Conservation (phyloP, 2,888 invertebrate genomes). For the Morpho achilles region DNA sequence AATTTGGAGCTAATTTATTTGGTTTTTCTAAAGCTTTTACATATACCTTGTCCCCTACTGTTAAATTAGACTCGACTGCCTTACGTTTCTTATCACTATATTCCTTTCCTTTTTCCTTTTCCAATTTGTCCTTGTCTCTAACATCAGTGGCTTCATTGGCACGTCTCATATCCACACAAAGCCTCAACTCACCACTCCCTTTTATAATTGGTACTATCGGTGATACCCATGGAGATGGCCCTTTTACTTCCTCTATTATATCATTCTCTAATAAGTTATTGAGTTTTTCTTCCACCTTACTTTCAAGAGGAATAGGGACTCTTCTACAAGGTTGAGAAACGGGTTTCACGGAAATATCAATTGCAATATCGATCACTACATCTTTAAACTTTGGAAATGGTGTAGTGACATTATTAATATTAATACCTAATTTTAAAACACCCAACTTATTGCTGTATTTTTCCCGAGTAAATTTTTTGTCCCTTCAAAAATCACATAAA, state of each 20-base stretch:
- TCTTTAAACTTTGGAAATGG: constrained; percentile 28
- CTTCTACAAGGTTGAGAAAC: constrained; percentile 25
- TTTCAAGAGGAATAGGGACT: constrained; percentile 26
- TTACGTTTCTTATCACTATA: constrained; percentile 22
- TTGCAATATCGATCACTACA: constrained; percentile 26
- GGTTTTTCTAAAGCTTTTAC: not conserved
- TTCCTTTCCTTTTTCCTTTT: constrained; percentile 25
- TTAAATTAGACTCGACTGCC: not conserved
- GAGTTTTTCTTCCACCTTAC: constrained; percentile 28
- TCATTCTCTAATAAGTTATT: constrained; percentile 25
- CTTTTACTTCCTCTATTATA: constrained; percentile 30
- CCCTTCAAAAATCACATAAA: too few relatives aligned
- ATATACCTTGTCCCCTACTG: constrained; percentile 2
- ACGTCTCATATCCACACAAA: constrained; percentile 38
- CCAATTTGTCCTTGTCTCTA: constrained; percentile 20
- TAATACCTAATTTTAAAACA: constrained; percentile 20
- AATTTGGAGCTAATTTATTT: not conserved
- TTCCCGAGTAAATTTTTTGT: constrained; percentile 28
- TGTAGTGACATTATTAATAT: constrained; percentile 12
- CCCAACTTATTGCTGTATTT: constrained; percentile 23
- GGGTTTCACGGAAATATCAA: constrained; percentile 24
- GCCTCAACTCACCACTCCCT: constrained; percentile 27
- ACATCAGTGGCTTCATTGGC: constrained; percentile 31
- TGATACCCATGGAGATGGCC: constrained; percentile 29
- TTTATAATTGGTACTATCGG: constrained; percentile 32